Percentiles rank a stretch among this genome's conserved stretches.
These are phyloP conservation scores for Columba livia DNA, from an alignment of 2,113 vertebrate species.

Conservation along the genomic window DNA sequence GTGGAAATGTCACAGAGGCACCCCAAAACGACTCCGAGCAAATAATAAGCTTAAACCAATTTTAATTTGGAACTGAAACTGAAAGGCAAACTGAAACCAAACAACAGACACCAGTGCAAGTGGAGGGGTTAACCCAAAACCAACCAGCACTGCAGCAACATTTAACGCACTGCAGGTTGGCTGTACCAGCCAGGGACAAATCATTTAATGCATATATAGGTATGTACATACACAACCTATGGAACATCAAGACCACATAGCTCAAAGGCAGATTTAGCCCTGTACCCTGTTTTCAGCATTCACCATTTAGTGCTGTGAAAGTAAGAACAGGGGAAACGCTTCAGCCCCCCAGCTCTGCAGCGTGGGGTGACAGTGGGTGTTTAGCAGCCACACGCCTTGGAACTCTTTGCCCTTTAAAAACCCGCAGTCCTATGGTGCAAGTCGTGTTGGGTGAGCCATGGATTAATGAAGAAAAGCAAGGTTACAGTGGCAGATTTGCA, in stretches of 20 bases:
- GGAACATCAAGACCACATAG: background rate
- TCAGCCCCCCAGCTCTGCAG: background rate
- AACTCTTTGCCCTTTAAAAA: background rate
- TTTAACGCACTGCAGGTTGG: too few relatives aligned
- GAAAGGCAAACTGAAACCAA: too few relatives aligned
- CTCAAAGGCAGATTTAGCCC: background rate
- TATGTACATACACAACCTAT: accelerated
- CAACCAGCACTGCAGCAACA: too few relatives aligned
- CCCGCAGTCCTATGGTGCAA: background rate
- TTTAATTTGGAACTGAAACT: too few relatives aligned
- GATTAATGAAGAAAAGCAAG: background rate
- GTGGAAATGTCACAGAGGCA: background rate
- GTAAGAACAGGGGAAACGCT: background rate
- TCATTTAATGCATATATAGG: too few relatives aligned
- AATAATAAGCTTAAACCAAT: too few relatives aligned
- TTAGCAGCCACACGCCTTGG: background rate
- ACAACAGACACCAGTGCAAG: too few relatives aligned
- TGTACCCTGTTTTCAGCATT: background rate
- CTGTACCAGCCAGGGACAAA: too few relatives aligned
- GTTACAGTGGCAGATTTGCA: background rate
- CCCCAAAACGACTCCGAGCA: too few relatives aligned
- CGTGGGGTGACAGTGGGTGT: accelerated
- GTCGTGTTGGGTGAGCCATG: background rate
- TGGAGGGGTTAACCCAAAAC: too few relatives aligned
- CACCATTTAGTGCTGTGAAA: background rate